Percentiles rank a stretch among this genome's conserved stretches.
Evolutionary conservation across 2,113 vertebrate genomes (phyloP).

Genomic region (Puffinus mauretanicus): DNA sequence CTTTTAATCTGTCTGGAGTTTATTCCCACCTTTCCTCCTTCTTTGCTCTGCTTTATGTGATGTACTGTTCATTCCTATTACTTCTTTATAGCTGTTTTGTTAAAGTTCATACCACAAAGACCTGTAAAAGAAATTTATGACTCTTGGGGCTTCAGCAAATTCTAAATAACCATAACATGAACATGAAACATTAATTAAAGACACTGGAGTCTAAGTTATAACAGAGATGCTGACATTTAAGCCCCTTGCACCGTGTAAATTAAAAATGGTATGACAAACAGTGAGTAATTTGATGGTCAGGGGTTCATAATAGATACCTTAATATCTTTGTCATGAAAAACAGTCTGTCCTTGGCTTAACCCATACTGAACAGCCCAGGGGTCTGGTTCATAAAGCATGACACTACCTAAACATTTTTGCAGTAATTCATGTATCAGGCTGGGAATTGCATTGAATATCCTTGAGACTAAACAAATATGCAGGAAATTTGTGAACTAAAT

Average conservation of each 20-base stretch:
- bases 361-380: slow-evolving; percentile 49
- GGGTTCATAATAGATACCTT: slow-evolving; percentile 73
- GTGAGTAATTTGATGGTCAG: slow-evolving; percentile 76
- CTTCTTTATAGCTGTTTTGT: slow-evolving; percentile 79
- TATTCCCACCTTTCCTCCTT: slow-evolving; percentile 45
- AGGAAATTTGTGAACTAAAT: slow-evolving; percentile 31
- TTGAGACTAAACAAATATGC: slow-evolving; percentile 47
- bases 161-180: slow-evolving; percentile 79
- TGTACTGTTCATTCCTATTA: slow-evolving; percentile 73
- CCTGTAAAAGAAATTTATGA: slow-evolving; percentile 78
- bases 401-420: slow-evolving; percentile 66
- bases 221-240: slow-evolving; percentile 77
- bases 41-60: slow-evolving; percentile 53
- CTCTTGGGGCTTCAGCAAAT: slow-evolving; percentile 74
- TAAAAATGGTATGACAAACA: slow-evolving; percentile 75
- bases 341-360: slow-evolving; percentile 72
- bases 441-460: slow-evolving; percentile 30
- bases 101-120: slow-evolving; percentile 80
- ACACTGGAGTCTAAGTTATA: slow-evolving; percentile 71
- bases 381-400: slow-evolving; percentile 63
- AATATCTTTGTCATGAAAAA: slow-evolving; percentile 72
- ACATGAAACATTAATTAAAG: slow-evolving; percentile 80
- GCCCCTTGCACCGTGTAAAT: slow-evolving; percentile 69
- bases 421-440: slow-evolving; percentile 55
- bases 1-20: slow-evolving; percentile 70